phyloP scores from a whole-genome alignment of 1,140 invertebrate genomes.

The Drosophila novamexicana region DNA sequence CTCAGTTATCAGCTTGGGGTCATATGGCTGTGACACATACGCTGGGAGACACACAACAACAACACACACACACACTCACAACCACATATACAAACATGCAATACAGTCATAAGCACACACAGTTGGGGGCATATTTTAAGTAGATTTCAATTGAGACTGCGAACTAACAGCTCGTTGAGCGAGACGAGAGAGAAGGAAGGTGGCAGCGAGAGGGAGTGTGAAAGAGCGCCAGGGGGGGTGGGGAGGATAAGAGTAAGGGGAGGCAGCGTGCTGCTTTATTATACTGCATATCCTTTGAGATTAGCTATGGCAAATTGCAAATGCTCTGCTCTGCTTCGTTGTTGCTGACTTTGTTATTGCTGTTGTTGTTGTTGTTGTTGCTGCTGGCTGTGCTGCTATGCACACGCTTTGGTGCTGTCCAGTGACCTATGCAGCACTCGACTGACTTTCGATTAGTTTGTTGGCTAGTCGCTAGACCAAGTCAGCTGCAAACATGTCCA shows the following conservation, averaged over 20 bases:
- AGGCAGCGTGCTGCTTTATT: slow-evolving; percentile 1
- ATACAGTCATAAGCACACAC: slow-evolving; percentile 1
- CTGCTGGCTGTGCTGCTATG: slow-evolving; percentile 24
- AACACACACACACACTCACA: background rate
- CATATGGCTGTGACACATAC: slow-evolving; percentile 14
- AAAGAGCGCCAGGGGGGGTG: background rate
- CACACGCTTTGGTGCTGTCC: slow-evolving; percentile 38
- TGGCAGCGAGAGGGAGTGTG: background rate
- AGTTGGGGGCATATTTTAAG: slow-evolving; percentile 71
- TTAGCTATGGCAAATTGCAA: slow-evolving; percentile 67
- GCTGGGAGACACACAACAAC: background rate
- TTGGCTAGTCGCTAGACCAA: slow-evolving; percentile 27
- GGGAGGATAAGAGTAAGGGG: too few relatives aligned
- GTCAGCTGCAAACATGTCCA: slow-evolving; percentile 40
- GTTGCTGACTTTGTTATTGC: slow-evolving; percentile 5
- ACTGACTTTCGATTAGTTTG: slow-evolving; percentile 69
- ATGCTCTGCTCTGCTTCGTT: slow-evolving; percentile 11
- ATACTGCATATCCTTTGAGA: slow-evolving; percentile 63
- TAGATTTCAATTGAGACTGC: slow-evolving; percentile 78
- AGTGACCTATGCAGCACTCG: slow-evolving; percentile 57
- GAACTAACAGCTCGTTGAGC: slow-evolving; percentile 28
- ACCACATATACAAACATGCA: slow-evolving; percentile 1
- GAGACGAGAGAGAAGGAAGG: background rate
- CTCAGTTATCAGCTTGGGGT: slow-evolving; percentile 40
- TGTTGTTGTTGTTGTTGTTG: slow-evolving; percentile 24